Percentiles rank a stretch among this genome's conserved stretches.
Conservation (phyloP, 2,888 invertebrate species). For the Drepana falcataria region DNA sequence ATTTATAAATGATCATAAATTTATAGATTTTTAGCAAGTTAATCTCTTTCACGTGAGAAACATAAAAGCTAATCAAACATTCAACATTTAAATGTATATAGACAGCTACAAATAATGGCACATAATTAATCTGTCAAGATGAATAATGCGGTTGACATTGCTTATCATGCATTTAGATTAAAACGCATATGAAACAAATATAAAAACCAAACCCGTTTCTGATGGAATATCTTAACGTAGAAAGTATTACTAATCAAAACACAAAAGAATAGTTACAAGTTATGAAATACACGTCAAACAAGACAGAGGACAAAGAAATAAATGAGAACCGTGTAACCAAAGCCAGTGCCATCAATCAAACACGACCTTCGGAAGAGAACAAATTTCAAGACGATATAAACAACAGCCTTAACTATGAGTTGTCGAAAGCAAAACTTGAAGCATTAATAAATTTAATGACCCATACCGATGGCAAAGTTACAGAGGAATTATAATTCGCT, state of each 20-base stretch:
- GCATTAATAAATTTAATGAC: conserved; percentile 21
- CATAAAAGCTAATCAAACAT: neutral
- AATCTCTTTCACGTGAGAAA: too few species aligned
- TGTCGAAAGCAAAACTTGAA: conserved; percentile 10
- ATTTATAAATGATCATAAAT: too few species aligned
- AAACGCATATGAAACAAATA: neutral
- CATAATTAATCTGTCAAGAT: conserved; percentile 2
- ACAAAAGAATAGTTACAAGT: conserved; percentile 20
- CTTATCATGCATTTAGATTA: conserved; percentile 3
- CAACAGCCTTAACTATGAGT: conserved; percentile 12
- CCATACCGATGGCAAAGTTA: conserved; percentile 18
- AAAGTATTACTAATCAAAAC: conserved; percentile 16
- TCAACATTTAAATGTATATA: neutral
- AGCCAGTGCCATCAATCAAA: conserved; percentile 25
- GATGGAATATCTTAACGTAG: conserved; percentile 5
- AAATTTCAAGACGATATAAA: conserved; percentile 12
- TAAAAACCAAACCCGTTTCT: neutral
- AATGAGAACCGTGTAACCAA: conserved; percentile 18
- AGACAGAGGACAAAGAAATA: conserved; percentile 11
- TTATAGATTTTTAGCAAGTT: too few species aligned
- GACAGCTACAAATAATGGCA: neutral
- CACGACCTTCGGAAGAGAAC: conserved; percentile 14
- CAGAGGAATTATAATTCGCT: conserved; percentile 27
- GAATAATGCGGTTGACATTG: conserved; percentile 2
- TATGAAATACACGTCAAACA: conserved; percentile 13